Base-by-base conservation (phyloP, 2,888 invertebrate genomes). In the Tridacna crocea region DNA sequence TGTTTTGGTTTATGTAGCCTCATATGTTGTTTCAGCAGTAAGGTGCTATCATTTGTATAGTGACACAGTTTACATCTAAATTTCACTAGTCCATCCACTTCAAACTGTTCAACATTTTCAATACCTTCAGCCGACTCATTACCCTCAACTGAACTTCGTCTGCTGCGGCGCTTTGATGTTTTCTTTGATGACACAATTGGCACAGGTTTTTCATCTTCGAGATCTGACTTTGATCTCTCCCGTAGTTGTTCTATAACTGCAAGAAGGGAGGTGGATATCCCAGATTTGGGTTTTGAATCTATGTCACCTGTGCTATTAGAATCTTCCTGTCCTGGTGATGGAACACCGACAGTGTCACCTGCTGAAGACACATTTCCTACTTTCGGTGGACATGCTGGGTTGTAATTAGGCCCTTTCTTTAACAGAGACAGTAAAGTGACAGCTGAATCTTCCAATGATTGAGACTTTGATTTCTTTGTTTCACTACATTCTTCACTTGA, bases 241-340 rank as follows among this genome's bases (percentile, higher is more conserved):
- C 94, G 84, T 11, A 94, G 82, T 77, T 94, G 94, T 80, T 94
- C 94, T 80, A 94, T 94, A 36, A 94, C 94, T 11, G 93, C 94
- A 36, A 94, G 85, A 17, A 94, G 86, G n/a, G 94, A 93, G 13
- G 93, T 92, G 51, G 93, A 93, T 72, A 94, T 94, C 6, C 94
- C 94, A 22, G 87, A 84, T 60, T 87, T 85, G 75, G 84, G 83
- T 77, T 85, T 84, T 22, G 77, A 26, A 47, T 86, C 86, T 46
- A 82, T 75, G 24, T 84, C 86, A 17, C 80, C 86, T 6, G 76
- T 46, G 60, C 86, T 86, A 72, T 82, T 86, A 13, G 80, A 80
- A 63, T 85, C 85, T 10, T 82, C 87, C n/a, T 75, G 73, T 11
- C 80, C 73, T 17, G 82, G 84, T 22, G 85, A 82, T 10, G 79